Base-by-base conservation (phyloP, 2,797 vertebrate species). In the Botia kubotai region DNA sequence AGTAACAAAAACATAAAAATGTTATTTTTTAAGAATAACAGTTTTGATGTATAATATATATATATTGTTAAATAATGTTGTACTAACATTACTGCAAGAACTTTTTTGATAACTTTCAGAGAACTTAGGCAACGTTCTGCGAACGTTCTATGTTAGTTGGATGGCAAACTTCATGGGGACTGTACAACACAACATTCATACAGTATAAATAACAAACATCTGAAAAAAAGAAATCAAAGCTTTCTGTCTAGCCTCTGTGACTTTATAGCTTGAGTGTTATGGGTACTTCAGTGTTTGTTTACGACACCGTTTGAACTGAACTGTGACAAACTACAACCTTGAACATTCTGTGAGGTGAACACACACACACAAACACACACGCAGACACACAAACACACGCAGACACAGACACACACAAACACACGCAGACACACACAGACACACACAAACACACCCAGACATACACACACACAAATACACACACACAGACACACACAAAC, bases 141-240 rank as follows among this genome's bases (percentile, higher is more conserved):
- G 33, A 33, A 33, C 33, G 33, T 33, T 33, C 33, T 33, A 33
- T 33, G 33, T 33, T 33, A 33, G 33, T 5, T 33, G 33, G 33
- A 33, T 33, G 33, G 33, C 33, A 33, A 3, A 33, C 33, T 33
- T 33, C 2, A 33, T 5, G 3, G 33, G 33, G 33, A 33, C 33
- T 33, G 33, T 33, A 33, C 33, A 33, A 5, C 33, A 33, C 23
- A 26, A 3, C 33, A 3, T 33, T 33, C 33, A 33, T 33, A 33
- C 33, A 33, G 33, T 33, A 67, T 43, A 57, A 77, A 66, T 55
- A 68, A 77, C 16, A 63, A 68, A 68, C 50, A 50, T 29, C 29
- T 39, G 62, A 43, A 10, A 16, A 60, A 52, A 43, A 77, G 29
- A 67, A 57, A 77, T 77, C 75, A 68, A 77, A 67, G 67, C 29